These are phyloP conservation scores for Siniperca undulata DNA, from an alignment of 2,797 vertebrate species.

Conservation along the genomic window DNA sequence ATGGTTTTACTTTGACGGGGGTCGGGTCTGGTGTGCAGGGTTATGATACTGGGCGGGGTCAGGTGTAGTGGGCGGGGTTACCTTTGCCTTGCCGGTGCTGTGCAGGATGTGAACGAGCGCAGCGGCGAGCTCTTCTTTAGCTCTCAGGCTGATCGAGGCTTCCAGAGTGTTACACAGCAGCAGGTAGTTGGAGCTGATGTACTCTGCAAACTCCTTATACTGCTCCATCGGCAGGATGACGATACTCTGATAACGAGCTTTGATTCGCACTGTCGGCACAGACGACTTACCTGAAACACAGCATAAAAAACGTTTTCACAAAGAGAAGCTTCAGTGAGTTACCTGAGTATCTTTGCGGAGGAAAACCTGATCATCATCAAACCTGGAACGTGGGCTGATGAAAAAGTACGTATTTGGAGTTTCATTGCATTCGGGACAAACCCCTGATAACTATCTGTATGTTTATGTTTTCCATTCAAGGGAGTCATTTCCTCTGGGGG, in stretches of 20 bases:
- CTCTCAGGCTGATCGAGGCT: constrained; percentile 91
- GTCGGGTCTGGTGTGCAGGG: no score
- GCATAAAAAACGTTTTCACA: neutral
- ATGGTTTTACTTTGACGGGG: neutral
- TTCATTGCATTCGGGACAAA: neutral
- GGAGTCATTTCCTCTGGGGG: neutral
- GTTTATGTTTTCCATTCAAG: no score
- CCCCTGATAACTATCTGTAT: no score
- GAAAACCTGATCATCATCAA: neutral
- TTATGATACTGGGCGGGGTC: no score
- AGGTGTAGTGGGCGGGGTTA: constrained; percentile 25
- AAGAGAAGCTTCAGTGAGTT: neutral
- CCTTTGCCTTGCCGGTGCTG: constrained; percentile 91
- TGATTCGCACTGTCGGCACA: constrained; percentile 88
- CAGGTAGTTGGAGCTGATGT: constrained; percentile 94
- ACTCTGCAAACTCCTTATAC: constrained; percentile 98
- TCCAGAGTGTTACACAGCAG: constrained; percentile 94
- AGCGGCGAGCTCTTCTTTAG: constrained; percentile 94
- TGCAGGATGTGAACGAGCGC: constrained; percentile 96
- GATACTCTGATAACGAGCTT: constrained; percentile 94
- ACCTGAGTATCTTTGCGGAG: neutral
- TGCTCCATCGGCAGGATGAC: constrained; percentile 96
- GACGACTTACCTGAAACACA: constrained; percentile 75
- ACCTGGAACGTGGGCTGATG: neutral
- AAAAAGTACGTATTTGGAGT: neutral